Percentiles rank a stretch among this genome's conserved stretches.
These are phyloP conservation scores for Desoria tigrina DNA, from an alignment of 2,888 invertebrate genomes.

Conservation along the genomic window DNA sequence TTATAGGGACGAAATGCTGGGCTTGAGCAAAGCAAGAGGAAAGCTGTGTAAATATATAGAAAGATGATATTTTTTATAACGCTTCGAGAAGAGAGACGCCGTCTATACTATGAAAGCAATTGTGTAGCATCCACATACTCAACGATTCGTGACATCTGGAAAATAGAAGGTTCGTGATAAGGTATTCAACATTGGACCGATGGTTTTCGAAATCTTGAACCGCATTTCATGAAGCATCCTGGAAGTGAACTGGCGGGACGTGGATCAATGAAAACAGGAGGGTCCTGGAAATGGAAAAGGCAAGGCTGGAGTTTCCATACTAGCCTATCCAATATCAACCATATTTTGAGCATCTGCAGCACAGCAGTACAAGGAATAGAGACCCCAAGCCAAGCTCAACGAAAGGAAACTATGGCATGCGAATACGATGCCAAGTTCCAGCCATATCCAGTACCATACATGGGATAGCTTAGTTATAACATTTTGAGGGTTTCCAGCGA, in stretches of 20 bases:
- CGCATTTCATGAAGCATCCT: slow-evolving; percentile 1
- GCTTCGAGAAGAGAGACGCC: neutral
- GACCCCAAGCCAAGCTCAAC: slow-evolving; percentile 8
- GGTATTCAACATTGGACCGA: too few relatives aligned
- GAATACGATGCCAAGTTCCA: neutral
- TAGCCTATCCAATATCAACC: slow-evolving; percentile 12
- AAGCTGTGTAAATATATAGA: slow-evolving; percentile 18
- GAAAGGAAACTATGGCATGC: neutral
- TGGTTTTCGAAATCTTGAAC: too few relatives aligned
- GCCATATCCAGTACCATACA: too few relatives aligned
- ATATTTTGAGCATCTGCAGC: slow-evolving; percentile 14
- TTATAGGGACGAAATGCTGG: slow-evolving; percentile 2
- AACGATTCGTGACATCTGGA: neutral
- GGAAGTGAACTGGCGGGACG: slow-evolving; percentile 7
- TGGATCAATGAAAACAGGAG: slow-evolving; percentile 53
- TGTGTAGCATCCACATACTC: neutral
- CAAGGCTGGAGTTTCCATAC: slow-evolving; percentile 5
- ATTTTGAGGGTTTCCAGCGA: too few relatives aligned
- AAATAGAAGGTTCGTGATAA: too few relatives aligned
- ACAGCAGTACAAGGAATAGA: too few relatives aligned
- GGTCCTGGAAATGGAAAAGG: slow-evolving; percentile 18
- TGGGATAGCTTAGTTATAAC: too few relatives aligned
- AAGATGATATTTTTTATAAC: slow-evolving; percentile 10
- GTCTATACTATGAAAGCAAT: neutral
- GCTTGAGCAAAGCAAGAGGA: slow-evolving; percentile 1